Conservation (phyloP, 2,888 invertebrate genomes). For the Cryptophagus acutangulus region DNA sequence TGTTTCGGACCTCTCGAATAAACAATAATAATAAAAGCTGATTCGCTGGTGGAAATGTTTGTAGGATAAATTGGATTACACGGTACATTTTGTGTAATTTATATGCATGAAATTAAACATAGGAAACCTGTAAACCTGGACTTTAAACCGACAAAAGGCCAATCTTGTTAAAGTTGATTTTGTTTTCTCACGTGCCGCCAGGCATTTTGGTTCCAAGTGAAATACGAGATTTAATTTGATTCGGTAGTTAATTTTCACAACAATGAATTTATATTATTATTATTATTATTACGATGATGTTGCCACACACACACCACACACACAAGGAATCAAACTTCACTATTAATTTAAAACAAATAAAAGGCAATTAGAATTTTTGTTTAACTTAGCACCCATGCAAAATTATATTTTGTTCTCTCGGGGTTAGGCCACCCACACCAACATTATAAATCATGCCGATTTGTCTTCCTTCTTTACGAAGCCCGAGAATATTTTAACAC, state of each 20-base stretch:
- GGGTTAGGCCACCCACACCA: slow-evolving; percentile 1
- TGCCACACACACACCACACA: too few species aligned
- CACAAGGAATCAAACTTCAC: too few species aligned
- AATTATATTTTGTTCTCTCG: background rate
- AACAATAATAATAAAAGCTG: background rate
- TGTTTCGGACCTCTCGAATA: background rate
- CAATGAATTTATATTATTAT: too few species aligned
- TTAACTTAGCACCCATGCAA: background rate
- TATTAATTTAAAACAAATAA: too few species aligned
- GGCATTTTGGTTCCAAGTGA: background rate
- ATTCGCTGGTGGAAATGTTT: background rate
- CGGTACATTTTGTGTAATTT: slow-evolving; percentile 21
- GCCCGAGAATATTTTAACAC: background rate
- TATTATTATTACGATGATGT: background rate
- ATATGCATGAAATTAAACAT: slow-evolving; percentile 28
- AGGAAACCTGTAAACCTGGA: too few species aligned
- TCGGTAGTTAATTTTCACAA: slow-evolving; percentile 4
- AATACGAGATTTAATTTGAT: background rate
- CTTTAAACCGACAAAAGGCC: slow-evolving; percentile 22
- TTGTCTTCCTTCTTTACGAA: background rate
- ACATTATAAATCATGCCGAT: background rate
- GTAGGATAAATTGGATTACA: slow-evolving; percentile 20
- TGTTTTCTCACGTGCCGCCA: slow-evolving; percentile 9
- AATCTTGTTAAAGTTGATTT: slow-evolving; percentile 10
- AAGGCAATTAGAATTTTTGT: too few species aligned